Percentiles rank a stretch among this genome's conserved stretches.
phyloP scores from a whole-genome alignment of 2,113 vertebrate genomes.

The Mastomys coucha region DNA sequence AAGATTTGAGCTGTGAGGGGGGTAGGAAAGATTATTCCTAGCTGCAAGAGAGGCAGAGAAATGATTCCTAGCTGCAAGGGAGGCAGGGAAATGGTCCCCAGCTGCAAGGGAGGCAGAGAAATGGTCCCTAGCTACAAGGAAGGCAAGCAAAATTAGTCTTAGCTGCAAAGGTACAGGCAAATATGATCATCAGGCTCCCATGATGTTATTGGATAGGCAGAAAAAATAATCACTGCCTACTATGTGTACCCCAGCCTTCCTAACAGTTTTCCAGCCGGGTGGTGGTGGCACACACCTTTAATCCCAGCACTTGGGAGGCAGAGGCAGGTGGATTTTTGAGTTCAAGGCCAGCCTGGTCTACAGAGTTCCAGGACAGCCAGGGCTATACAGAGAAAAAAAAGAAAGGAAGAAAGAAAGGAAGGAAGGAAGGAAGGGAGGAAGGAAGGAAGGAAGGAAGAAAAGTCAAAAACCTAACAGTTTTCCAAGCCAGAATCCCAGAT shows the following conservation, averaged over 20 bases:
- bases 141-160: neutral
- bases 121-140: neutral
- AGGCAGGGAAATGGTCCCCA: neutral
- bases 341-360: no score
- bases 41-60: neutral
- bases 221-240: neutral
- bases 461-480: no score
- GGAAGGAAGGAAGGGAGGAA: no score
- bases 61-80: neutral
- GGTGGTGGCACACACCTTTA: no score
- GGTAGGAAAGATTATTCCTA: neutral
- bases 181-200: neutral
- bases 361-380: no score
- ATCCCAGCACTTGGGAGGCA: no score
- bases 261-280: neutral
- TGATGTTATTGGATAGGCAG: neutral
- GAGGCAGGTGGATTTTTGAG: no score
- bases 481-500: neutral
- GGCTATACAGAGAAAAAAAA: no score
- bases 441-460: no score
- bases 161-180: neutral
- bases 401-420: no score
- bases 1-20: neutral
- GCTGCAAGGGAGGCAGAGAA: neutral
- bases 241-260: neutral